phyloP scores from a whole-genome alignment of 2,888 invertebrate genomes.

The Stegophylla sp. region DNA sequence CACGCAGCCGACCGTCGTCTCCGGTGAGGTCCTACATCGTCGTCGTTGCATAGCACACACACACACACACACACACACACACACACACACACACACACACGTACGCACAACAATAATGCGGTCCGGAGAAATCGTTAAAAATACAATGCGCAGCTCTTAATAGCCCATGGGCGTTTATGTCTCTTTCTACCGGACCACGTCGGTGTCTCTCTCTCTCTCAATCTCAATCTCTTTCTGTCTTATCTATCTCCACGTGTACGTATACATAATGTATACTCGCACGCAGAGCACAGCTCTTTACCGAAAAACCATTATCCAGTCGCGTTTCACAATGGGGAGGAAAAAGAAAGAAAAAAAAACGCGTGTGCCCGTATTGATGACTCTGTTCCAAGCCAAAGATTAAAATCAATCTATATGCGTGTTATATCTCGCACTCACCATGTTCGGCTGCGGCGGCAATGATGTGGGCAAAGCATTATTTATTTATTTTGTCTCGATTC shows the following conservation, averaged over 20 bases:
- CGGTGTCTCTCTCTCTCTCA: neutral
- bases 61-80: neutral
- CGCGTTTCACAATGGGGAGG: neutral
- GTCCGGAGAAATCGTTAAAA: constrained; percentile 55
- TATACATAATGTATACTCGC: neutral
- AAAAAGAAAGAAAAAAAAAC: neutral
- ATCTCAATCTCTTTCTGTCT: no score
- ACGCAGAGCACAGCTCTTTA: neutral
- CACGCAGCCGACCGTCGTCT: neutral
- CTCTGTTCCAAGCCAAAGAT: constrained; percentile 25
- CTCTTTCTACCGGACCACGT: constrained; percentile 1
- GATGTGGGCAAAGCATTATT: neutral
- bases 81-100: neutral
- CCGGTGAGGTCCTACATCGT: neutral
- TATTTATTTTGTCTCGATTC: neutral
- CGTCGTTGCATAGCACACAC: neutral
- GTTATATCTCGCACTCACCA: neutral
- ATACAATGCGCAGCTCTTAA: constrained; percentile 36
- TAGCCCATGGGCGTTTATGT: constrained; percentile 25
- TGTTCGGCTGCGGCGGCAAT: neutral
- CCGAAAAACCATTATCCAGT: constrained; percentile 20
- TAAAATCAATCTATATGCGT: constrained; percentile 25
- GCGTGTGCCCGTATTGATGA: constrained; percentile 8
- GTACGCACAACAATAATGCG: constrained; percentile 5
- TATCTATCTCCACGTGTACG: neutral